Conservation (phyloP, 2,888 invertebrate species). For the Drosophila leonis region DNA sequence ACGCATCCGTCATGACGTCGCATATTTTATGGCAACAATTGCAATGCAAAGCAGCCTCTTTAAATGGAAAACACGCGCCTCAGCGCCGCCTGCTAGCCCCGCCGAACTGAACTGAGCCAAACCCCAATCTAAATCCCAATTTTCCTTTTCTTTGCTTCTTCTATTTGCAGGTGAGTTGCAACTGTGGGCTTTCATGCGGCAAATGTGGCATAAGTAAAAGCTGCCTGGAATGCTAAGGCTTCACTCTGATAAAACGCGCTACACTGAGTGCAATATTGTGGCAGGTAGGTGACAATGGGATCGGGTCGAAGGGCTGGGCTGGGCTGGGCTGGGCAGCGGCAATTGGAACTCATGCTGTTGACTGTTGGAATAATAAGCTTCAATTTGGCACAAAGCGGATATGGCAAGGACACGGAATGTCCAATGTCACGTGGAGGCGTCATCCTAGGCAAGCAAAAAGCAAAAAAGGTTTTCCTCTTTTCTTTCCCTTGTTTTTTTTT, state of each 20-base stretch:
- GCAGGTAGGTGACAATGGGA: conserved; percentile 24
- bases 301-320: background rate
- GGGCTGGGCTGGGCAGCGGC: background rate
- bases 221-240: conserved; percentile 20
- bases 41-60: conserved; percentile 72
- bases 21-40: conserved; percentile 65
- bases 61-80: conserved; percentile 71
- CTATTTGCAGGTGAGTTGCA: conserved; percentile 53
- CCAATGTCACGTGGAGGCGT: conserved; percentile 33
- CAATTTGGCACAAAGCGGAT: conserved; percentile 50
- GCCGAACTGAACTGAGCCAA: conserved; percentile 4
- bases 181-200: conserved; percentile 9
- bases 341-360: conserved; percentile 17
- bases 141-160: conserved; percentile 6
- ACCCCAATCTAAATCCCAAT: conserved; percentile 15
- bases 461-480: conserved; percentile 17
- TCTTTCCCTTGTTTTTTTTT: background rate
- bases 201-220: conserved; percentile 14
- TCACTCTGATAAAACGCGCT: conserved; percentile 19
- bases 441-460: conserved; percentile 7
- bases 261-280: conserved; percentile 30
- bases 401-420: conserved; percentile 39
- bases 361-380: conserved; percentile 53
- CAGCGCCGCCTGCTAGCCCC: background rate
- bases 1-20: conserved; percentile 51